Conservation (phyloP, 2,797 vertebrate genomes). For the Argya squamiceps region DNA sequence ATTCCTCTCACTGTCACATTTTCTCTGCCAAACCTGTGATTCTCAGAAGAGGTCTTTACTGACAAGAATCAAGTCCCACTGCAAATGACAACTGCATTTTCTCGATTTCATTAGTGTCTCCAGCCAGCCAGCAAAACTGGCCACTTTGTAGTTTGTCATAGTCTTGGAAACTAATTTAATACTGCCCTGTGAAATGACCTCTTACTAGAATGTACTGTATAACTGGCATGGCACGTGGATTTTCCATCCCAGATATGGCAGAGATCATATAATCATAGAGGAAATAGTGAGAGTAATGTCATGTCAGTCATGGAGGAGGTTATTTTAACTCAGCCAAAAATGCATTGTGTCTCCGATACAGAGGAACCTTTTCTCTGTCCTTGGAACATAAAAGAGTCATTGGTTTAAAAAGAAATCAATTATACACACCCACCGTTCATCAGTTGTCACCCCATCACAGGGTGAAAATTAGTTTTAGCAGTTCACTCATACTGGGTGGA, state of each 20-base stretch:
- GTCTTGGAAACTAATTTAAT: conserved; percentile 55
- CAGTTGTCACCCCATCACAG: conserved; percentile 5
- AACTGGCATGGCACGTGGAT: conserved; percentile 36
- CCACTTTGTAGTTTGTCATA: conserved; percentile 38
- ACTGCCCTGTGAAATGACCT: conserved; percentile 39
- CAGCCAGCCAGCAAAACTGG: conserved; percentile 15
- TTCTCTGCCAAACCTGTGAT: conserved; percentile 45
- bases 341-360: neutral
- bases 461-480: conserved; percentile 37
- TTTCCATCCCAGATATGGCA: conserved; percentile 44
- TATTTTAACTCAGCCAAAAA: conserved; percentile 21
- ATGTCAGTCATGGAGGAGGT: conserved; percentile 17
- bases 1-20: conserved; percentile 47
- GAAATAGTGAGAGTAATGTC: conserved; percentile 20
- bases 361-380: neutral
- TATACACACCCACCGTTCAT: conserved; percentile 12
- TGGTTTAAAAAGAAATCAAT: conserved; percentile 31
- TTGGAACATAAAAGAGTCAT: neutral
- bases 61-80: conserved; percentile 41
- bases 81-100: conserved; percentile 46
- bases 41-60: conserved; percentile 29
- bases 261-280: conserved; percentile 44
- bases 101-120: conserved; percentile 48
- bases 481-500: neutral
- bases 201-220: conserved; percentile 34